Percentiles rank a stretch among this genome's conserved stretches.
Conservation (phyloP, 1,140 invertebrate species). For the Drosophila setifemur region DNA sequence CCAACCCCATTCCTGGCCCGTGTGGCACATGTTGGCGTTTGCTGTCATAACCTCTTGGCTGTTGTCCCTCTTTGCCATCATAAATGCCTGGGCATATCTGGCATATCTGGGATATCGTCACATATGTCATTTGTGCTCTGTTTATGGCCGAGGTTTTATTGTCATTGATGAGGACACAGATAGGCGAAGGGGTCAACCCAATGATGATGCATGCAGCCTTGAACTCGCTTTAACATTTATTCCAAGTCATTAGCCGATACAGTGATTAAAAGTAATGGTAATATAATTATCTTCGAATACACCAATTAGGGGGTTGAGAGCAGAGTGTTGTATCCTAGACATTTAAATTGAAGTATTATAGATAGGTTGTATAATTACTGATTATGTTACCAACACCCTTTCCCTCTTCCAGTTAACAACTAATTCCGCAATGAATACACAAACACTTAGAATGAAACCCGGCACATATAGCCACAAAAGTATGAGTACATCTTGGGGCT, state of each 20-base stretch:
- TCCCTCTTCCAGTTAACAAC: not conserved
- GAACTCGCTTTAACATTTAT: constrained; percentile 17
- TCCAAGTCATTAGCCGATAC: not conserved
- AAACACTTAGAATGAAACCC: not conserved
- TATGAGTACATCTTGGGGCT: not conserved
- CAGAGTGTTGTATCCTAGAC: too few relatives aligned
- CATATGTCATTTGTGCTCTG: constrained; percentile 60
- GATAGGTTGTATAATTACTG: too few relatives aligned
- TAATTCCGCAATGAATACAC: not conserved
- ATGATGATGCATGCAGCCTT: not conserved
- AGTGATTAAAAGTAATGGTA: not conserved
- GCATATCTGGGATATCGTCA: constrained; percentile 61
- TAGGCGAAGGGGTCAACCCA: not conserved
- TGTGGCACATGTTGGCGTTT: constrained; percentile 2
- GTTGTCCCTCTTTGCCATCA: not conserved
- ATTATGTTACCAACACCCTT: not conserved
- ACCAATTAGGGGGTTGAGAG: too few relatives aligned
- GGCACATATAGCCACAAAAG: not conserved
- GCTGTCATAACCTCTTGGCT: constrained; percentile 7
- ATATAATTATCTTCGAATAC: not conserved
- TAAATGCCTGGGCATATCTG: too few relatives aligned
- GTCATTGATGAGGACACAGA: constrained; percentile 26
- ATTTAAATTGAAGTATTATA: too few relatives aligned
- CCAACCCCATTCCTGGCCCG: constrained; percentile 7
- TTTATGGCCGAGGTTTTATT: constrained; percentile 62